phyloP scores from a whole-genome alignment of 2,888 invertebrate species.

The Trimorus sp. region DNA sequence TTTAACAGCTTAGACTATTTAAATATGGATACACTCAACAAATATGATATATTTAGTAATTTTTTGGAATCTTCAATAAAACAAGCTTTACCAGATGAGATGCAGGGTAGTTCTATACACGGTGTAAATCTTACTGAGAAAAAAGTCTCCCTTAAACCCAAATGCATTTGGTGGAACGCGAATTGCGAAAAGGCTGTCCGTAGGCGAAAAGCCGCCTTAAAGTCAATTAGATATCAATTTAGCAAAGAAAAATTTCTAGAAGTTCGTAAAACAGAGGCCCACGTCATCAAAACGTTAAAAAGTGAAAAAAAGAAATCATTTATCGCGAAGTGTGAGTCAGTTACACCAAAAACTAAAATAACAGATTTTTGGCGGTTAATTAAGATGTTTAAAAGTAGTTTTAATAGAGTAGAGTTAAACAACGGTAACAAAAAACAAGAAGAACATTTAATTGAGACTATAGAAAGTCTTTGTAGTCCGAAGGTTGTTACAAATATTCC shows the following conservation, averaged over 20 bases:
- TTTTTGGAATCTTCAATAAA: too few species aligned
- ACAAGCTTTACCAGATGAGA: too few species aligned
- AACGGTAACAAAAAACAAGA: conserved; percentile 22
- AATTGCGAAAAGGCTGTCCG: conserved; percentile 3
- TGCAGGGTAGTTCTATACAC: too few species aligned
- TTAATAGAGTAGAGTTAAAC: background rate
- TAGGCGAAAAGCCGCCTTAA: background rate
- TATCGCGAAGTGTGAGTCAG: background rate
- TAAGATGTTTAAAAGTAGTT: conserved; percentile 18
- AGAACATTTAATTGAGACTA: conserved; percentile 1
- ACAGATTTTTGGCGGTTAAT: conserved; percentile 23
- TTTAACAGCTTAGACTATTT: conserved; percentile 10
- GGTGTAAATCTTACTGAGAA: too few species aligned
- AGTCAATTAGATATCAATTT: conserved; percentile 1
- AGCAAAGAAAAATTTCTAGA: background rate
- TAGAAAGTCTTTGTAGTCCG: too few species aligned
- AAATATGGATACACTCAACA: background rate
- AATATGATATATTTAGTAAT: background rate
- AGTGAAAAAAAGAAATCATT: conserved; percentile 19
- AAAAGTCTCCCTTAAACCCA: too few species aligned
- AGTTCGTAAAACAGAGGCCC: conserved; percentile 23
- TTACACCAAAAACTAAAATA: conserved; percentile 26
- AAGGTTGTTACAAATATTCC: too few species aligned
- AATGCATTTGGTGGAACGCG: conserved; percentile 27
- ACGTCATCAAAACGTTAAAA: background rate